Base-by-base conservation (phyloP, 2,113 vertebrate genomes). In the Proterorhinus semilunaris region DNA sequence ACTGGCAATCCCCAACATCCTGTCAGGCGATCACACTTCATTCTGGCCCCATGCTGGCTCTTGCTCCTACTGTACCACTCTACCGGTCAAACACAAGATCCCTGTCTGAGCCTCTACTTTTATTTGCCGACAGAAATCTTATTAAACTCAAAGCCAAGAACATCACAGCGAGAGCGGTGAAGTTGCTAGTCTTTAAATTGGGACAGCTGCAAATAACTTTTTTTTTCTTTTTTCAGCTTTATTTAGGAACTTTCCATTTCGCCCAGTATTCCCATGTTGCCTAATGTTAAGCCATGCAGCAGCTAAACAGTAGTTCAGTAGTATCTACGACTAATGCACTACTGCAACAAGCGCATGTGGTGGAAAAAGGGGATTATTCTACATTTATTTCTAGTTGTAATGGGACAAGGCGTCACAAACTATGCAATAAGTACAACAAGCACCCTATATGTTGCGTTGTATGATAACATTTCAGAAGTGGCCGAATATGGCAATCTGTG, bases 1-100 rank as follows among this genome's bases (percentile, higher is more conserved):
- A 84, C 62, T 59, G 65, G 65, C 71, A 76, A 84, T 74, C 82
- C 63, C 81, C 48, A 45, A 83, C 81, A 85, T 89, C 79, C 88
- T 87, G 87, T 87, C 80, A 76, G 80, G 57, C 70, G 11, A 86
- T 76, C 49, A 66, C 68, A 62, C 62, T 77, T 80, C 68, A 78
- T 81, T 82, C 78, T 47, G 75, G 74, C 50, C 65, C 67, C 47
- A 12, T 4, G 11, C 63, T 72, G 47, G 63, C 27, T 36, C 27
- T 69, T 49, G 17, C 58, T 65, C 53, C 65, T 74, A 15, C 51
- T 44, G 49, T 15, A 75, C 47, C 48, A 43, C 50, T 53, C 58
- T 44, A 81, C 16, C 46, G 54, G 27, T 53, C 27, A 7, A 4
- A 71, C 51, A 55, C 42, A 57, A 54, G 44, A 42, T 7, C 51